Evolutionary conservation across 2,888 invertebrate genomes (phyloP).

Genomic region (Melikaiella ostensackeni): DNA sequence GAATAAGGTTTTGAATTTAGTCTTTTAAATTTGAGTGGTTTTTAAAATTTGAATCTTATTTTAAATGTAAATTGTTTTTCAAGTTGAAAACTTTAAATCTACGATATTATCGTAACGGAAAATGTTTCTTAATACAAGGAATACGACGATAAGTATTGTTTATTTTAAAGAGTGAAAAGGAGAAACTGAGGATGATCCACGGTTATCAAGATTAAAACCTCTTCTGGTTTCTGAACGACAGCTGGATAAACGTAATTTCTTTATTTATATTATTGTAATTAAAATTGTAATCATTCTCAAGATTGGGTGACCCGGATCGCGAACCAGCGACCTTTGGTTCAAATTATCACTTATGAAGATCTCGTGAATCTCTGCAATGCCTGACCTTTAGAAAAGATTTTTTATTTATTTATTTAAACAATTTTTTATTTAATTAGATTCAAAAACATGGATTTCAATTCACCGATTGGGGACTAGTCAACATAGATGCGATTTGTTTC

Average conservation of each 20-base stretch:
- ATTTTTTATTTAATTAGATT: neutral
- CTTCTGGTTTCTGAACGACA: neutral
- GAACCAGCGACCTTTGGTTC: conserved; percentile 8
- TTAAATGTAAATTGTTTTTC: neutral
- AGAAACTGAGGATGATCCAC: neutral
- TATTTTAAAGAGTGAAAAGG: neutral
- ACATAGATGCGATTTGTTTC: neutral
- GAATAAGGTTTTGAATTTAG: neutral
- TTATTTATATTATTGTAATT: conserved; percentile 2
- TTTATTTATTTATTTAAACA: neutral
- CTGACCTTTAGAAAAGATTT: neutral
- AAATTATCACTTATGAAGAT: conserved; percentile 13
- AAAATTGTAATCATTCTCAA: conserved; percentile 5
- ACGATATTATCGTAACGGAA: neutral
- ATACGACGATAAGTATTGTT: neutral
- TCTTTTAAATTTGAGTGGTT: neutral
- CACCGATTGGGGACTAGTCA: neutral
- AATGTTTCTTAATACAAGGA: neutral
- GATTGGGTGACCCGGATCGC: conserved; percentile 27
- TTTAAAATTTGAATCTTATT: neutral
- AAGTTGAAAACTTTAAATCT: neutral
- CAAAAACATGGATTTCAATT: neutral
- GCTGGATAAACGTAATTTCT: conserved; percentile 18
- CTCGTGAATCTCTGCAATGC: neutral
- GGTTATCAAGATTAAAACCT: neutral